A percentile compares a stretch with the other conserved stretches of the same genome.
Evolutionary conservation across 2,113 vertebrate species (phyloP).

Genomic region (Tychaedon coryphoeus): DNA sequence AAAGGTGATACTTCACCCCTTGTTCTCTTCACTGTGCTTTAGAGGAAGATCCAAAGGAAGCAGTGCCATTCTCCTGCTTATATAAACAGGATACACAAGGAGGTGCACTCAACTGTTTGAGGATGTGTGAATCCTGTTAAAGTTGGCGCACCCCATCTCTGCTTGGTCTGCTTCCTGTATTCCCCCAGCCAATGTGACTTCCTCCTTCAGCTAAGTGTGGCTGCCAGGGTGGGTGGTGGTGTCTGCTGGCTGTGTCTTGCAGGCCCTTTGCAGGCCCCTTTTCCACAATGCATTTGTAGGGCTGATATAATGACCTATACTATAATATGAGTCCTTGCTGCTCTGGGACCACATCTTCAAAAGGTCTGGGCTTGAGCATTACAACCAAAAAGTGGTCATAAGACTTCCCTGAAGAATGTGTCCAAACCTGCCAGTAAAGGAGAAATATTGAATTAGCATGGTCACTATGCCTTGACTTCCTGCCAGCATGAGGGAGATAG

Average conservation of each 20-base stretch:
- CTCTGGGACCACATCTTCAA: background rate
- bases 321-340: background rate
- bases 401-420: background rate
- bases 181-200: background rate
- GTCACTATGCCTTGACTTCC: background rate
- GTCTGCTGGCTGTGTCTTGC: background rate
- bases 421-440: background rate
- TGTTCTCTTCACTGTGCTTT: background rate
- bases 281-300: background rate
- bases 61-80: accelerated
- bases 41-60: background rate
- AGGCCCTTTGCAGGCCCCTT: background rate
- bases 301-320: background rate
- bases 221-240: background rate
- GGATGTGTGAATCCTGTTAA: background rate
- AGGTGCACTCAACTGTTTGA: background rate
- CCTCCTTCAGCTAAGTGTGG: background rate
- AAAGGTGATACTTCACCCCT: background rate
- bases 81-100: background rate
- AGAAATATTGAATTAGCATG: background rate
- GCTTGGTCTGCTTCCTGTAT: background rate
- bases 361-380: background rate
- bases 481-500: background rate
- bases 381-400: background rate
- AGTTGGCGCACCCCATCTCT: background rate